Conservation (phyloP, 2,113 vertebrate genomes). For the Tragelaphus imberbis region DNA sequence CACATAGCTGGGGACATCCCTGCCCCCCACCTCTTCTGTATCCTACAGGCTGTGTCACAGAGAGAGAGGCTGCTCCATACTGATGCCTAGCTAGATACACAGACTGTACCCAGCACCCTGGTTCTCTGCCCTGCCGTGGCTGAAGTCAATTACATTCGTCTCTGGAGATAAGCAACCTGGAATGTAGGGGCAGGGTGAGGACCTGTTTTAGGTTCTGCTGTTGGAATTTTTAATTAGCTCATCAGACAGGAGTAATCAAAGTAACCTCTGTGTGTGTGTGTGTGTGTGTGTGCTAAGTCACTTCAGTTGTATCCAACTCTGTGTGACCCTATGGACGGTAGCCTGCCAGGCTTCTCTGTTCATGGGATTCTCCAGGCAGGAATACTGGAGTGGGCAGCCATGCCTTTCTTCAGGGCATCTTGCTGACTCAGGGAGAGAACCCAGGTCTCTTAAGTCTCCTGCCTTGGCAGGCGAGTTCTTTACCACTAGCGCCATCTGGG, state of each 20-base stretch:
- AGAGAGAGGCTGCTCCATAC: neutral
- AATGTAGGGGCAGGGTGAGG: neutral
- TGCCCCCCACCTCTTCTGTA: neutral
- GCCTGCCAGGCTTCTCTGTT: no score
- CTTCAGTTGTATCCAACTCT: no score
- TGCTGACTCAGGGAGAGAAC: no score
- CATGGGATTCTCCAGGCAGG: no score
- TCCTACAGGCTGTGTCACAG: neutral
- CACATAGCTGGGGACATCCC: neutral
- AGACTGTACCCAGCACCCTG: neutral
- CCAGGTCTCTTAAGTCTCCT: no score
- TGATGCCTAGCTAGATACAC: rapidly evolving
- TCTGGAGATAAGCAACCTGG: conserved; percentile 14
- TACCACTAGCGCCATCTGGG: no score
- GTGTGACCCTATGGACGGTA: no score
- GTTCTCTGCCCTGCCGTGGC: neutral
- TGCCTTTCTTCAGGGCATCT: no score
- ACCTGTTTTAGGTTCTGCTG: conserved; percentile 30
- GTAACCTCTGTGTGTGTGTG: neutral
- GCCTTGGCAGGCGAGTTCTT: no score
- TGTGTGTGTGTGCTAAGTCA: neutral
- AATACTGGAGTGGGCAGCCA: no score
- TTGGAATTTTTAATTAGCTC: conserved; percentile 50
- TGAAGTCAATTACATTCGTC: conserved; percentile 44
- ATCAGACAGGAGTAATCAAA: conserved; percentile 35